Evolutionary conservation across 2,797 vertebrate genomes (phyloP).

Genomic region (Ctenopoma multispine): DNA sequence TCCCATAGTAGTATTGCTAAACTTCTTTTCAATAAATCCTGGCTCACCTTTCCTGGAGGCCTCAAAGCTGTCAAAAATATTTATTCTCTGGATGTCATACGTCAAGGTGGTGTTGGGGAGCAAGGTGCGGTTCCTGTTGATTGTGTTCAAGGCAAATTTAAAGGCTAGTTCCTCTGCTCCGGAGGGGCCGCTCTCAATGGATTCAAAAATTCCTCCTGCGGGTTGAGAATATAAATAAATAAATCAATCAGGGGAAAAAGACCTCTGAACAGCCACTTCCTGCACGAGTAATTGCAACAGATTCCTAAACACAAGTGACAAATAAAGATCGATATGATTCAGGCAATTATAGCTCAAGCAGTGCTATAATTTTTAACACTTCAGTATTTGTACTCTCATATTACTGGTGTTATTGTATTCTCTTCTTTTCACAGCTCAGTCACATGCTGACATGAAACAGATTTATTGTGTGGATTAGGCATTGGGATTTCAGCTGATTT

Average conservation of each 20-base stretch:
- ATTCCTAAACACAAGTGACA: slow-evolving; percentile 44
- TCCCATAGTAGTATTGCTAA: neutral
- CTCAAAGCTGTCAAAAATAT: slow-evolving; percentile 99
- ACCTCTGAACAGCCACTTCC: slow-evolving; percentile 28
- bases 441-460: slow-evolving; percentile 40
- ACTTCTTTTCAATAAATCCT: neutral
- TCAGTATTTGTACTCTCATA: slow-evolving; percentile 15
- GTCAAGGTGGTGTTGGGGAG: slow-evolving; percentile 98
- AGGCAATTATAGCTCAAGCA: slow-evolving; percentile 44
- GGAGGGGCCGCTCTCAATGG: slow-evolving; percentile 96
- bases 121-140: slow-evolving; percentile 99
- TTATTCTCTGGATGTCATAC: slow-evolving; percentile 99
- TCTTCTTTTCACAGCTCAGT: slow-evolving; percentile 20
- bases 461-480: slow-evolving; percentile 43
- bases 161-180: slow-evolving; percentile 98
- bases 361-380: slow-evolving; percentile 33
- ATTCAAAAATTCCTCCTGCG: slow-evolving; percentile 98
- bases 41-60: slow-evolving; percentile 98
- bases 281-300: slow-evolving; percentile 36
- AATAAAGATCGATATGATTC: slow-evolving; percentile 45
- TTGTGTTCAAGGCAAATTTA: slow-evolving; percentile 99
- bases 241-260: slow-evolving; percentile 12
- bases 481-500: slow-evolving; percentile 57
- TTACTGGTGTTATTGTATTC: slow-evolving; percentile 26
- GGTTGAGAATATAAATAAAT: neutral